phyloP scores from a whole-genome alignment of 2,888 invertebrate genomes.

The Phalera bucephala region DNA sequence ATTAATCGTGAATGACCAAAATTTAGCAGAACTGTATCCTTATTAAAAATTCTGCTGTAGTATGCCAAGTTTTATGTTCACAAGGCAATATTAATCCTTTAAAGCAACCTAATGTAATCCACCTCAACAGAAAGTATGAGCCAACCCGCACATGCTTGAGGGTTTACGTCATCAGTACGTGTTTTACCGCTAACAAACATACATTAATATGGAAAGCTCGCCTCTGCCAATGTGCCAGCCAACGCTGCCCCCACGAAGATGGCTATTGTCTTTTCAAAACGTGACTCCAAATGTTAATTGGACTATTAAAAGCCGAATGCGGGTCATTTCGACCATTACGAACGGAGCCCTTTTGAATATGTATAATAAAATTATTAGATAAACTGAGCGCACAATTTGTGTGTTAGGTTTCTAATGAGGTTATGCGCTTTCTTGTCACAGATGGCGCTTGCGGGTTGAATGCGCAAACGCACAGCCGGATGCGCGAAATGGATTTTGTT shows the following conservation, averaged over 20 bases:
- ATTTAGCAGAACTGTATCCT: slow-evolving; percentile 10
- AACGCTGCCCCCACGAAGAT: slow-evolving; percentile 80
- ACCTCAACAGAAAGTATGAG: slow-evolving; percentile 50
- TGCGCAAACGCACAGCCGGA: slow-evolving; percentile 76
- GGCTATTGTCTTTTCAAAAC: slow-evolving; percentile 80
- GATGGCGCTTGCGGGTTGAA: slow-evolving; percentile 68
- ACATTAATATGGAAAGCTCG: slow-evolving; percentile 81
- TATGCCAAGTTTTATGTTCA: slow-evolving; percentile 15
- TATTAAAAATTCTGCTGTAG: slow-evolving; percentile 24
- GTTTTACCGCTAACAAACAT: slow-evolving; percentile 82
- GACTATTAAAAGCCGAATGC: slow-evolving; percentile 81
- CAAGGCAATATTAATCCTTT: slow-evolving; percentile 24
- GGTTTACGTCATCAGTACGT: slow-evolving; percentile 75
- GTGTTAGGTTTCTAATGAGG: slow-evolving; percentile 81
- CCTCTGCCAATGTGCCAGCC: slow-evolving; percentile 77
- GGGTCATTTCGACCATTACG: slow-evolving; percentile 81
- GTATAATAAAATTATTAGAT: slow-evolving; percentile 82
- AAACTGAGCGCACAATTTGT: slow-evolving; percentile 73
- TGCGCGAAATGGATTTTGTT: slow-evolving; percentile 77
- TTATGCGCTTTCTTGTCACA: slow-evolving; percentile 83
- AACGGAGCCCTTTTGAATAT: slow-evolving; percentile 79
- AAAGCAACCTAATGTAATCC: slow-evolving; percentile 40
- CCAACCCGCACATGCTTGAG: slow-evolving; percentile 61
- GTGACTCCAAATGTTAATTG: slow-evolving; percentile 83
- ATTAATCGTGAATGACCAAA: slow-evolving; percentile 6